A percentile compares a stretch with the other conserved stretches of the same genome.
Evolutionary conservation across 2,888 invertebrate species (phyloP).

Genomic region (Geophilus truncorum): DNA sequence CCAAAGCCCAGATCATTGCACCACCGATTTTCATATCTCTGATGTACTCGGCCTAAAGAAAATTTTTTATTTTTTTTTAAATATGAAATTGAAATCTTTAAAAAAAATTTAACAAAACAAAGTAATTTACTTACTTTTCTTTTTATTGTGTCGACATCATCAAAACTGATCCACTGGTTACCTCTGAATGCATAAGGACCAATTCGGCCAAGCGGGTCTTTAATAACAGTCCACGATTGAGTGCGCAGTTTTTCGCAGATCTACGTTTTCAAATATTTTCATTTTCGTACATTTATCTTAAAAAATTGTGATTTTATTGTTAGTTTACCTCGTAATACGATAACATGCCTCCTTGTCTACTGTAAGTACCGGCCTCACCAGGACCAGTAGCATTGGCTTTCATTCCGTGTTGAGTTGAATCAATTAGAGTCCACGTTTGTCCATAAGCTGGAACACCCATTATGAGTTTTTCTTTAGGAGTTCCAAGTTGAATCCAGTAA

Average conservation of each 20-base stretch:
- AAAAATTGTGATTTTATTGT: neutral
- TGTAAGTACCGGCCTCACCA: slow-evolving; percentile 42
- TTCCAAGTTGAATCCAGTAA: slow-evolving; percentile 41
- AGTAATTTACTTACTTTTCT: slow-evolving; percentile 55
- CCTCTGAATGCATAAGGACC: slow-evolving; percentile 68
- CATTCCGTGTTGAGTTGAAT: slow-evolving; percentile 35
- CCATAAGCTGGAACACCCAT: slow-evolving; percentile 43
- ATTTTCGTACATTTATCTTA: neutral
- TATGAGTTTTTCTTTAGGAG: slow-evolving; percentile 42
- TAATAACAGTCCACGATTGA: slow-evolving; percentile 70
- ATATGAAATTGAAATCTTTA: neutral
- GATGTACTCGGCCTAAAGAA: slow-evolving; percentile 55
- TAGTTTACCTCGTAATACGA: slow-evolving; percentile 65
- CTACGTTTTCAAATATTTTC: slow-evolving; percentile 47
- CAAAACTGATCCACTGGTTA: slow-evolving; percentile 92
- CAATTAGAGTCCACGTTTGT: slow-evolving; percentile 42
- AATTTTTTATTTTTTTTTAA: neutral
- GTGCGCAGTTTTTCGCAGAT: slow-evolving; percentile 75
- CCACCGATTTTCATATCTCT: slow-evolving; percentile 61
- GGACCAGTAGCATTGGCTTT: slow-evolving; percentile 36
- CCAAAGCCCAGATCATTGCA: slow-evolving; percentile 72
- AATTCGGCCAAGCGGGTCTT: slow-evolving; percentile 61
- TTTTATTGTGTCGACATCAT: slow-evolving; percentile 75
- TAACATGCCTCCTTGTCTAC: slow-evolving; percentile 50
- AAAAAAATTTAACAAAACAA: neutral